Evolutionary conservation across 2,888 invertebrate species (phyloP).

Genomic region (Aphrophora alni): DNA sequence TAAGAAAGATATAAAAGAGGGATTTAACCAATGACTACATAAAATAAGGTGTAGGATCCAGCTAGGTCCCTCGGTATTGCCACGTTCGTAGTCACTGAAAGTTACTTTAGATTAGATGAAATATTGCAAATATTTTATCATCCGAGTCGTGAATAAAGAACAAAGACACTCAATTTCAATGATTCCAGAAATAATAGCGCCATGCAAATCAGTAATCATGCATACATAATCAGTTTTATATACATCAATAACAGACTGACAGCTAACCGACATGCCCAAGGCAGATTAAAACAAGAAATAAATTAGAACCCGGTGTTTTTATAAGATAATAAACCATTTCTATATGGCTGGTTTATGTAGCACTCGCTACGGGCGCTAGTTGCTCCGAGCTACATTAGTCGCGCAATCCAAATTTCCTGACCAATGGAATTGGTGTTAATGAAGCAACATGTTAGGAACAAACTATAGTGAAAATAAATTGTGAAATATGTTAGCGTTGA

Average conservation of each 20-base stretch:
- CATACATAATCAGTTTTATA: neutral
- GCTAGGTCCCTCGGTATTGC: no score
- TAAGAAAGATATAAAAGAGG: no score
- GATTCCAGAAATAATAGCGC: no score
- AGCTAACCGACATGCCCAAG: neutral
- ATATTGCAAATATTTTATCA: no score
- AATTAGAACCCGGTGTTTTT: neutral
- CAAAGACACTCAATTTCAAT: no score
- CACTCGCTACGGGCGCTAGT: neutral
- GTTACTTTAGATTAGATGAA: no score
- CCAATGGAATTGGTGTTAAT: neutral
- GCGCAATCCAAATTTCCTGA: neutral
- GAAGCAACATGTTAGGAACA: neutral
- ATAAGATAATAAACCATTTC: constrained; percentile 9
- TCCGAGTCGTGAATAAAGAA: no score
- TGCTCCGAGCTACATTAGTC: neutral
- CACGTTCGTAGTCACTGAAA: no score
- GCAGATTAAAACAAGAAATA: neutral
- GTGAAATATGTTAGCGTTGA: no score
- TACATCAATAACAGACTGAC: neutral
- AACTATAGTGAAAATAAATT: no score
- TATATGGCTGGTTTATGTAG: constrained; percentile 2
- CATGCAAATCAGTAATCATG: neutral
- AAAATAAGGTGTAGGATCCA: no score
- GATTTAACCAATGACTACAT: no score